Evolutionary conservation across 2,888 invertebrate genomes (phyloP).

Genomic region (Furcula furcula): DNA sequence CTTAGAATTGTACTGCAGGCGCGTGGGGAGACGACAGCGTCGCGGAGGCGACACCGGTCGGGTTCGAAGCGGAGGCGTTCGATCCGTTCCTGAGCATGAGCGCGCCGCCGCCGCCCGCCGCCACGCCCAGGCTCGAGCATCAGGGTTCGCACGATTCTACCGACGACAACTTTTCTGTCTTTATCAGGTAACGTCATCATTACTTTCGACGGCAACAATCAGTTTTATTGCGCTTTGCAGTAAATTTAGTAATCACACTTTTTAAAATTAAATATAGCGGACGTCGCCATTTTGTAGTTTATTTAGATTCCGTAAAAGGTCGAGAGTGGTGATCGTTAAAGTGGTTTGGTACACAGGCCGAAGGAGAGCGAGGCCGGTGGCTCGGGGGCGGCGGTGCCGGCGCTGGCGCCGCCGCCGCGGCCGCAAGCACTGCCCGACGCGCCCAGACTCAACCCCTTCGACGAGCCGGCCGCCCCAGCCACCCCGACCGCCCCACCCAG

Average conservation of each 20-base stretch:
- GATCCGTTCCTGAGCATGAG: conserved; percentile 91
- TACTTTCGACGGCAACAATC: no score
- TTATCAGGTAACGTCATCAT: conserved; percentile 83
- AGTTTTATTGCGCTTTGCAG: no score
- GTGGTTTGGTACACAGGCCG: conserved; percentile 74
- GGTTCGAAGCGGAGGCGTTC: conserved; percentile 88
- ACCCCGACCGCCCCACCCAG: conserved; percentile 39
- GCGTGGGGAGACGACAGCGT: conserved; percentile 62
- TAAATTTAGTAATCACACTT: no score
- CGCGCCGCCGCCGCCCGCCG: conserved; percentile 86
- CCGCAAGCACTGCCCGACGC: conserved; percentile 74
- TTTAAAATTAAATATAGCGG: no score
- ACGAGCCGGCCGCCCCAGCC: conserved; percentile 79
- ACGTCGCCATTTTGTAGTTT: no score
- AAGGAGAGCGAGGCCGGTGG: conserved; percentile 62
- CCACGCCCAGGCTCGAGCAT: conserved; percentile 83
- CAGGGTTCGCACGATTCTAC: conserved; percentile 89
- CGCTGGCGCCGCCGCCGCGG: conserved; percentile 87
- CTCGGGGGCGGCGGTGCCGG: conserved; percentile 79
- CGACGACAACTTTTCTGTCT: conserved; percentile 90
- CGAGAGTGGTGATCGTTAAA: no score
- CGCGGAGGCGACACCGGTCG: conserved; percentile 80
- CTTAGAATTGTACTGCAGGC: conserved; percentile 29
- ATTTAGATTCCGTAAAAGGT: no score
- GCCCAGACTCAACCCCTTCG: conserved; percentile 90